Conservation (phyloP, 2,888 invertebrate species). For the Polyommatus icarus region DNA sequence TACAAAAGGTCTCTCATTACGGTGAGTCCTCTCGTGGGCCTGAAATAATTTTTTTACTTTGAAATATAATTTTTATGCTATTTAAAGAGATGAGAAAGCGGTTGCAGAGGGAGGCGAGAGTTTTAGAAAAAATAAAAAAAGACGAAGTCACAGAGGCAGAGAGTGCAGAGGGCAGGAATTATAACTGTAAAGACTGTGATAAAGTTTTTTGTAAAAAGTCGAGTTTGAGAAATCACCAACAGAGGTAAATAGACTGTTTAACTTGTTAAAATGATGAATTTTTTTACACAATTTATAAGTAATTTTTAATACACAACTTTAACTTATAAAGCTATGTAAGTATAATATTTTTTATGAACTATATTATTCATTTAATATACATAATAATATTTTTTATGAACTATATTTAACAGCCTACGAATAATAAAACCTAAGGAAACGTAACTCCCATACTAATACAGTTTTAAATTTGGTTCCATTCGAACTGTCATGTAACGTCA, state of each 20-base stretch:
- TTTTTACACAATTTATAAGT: too few species aligned
- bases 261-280: neutral
- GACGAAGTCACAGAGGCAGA: slow-evolving; percentile 44
- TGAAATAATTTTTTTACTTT: slow-evolving; percentile 41
- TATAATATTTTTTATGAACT: too few species aligned
- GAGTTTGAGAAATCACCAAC: slow-evolving; percentile 64
- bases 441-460: too few species aligned
- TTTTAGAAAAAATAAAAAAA: slow-evolving; percentile 44
- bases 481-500: too few species aligned
- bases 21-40: slow-evolving; percentile 71
- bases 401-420: too few species aligned
- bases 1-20: slow-evolving; percentile 65
- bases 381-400: too few species aligned
- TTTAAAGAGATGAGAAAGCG: slow-evolving; percentile 46
- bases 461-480: too few species aligned
- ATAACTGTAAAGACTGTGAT: slow-evolving; percentile 64
- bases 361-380: too few species aligned
- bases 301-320: too few species aligned
- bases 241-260: slow-evolving; percentile 49
- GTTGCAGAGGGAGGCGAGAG: slow-evolving; percentile 50
- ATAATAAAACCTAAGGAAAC: too few species aligned
- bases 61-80: neutral
- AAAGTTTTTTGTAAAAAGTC: slow-evolving; percentile 57
- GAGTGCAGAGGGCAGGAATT: slow-evolving; percentile 44
- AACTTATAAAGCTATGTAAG: too few species aligned